Base-by-base conservation (phyloP, 2,888 invertebrate species). In the Therioaphis trifolii region DNA sequence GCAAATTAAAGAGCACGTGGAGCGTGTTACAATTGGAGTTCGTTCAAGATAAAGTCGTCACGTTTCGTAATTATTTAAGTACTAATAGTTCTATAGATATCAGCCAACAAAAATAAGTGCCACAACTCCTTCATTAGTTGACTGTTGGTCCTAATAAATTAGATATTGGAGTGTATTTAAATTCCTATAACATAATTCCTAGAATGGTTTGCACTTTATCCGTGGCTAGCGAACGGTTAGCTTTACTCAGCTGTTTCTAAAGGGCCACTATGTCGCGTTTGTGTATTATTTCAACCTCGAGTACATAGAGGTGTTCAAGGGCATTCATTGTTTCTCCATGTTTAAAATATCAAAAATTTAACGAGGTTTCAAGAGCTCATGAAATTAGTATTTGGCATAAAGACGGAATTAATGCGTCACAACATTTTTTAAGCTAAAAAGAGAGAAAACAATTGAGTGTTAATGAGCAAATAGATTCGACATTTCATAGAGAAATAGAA, bases 1-100 rank as follows among this genome's bases (percentile, higher is more conserved):
- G n/a, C n/a, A n/a, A n/a, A n/a, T n/a, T n/a, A n/a, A n/a, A n/a
- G n/a, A n/a, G n/a, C n/a, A n/a, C n/a, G n/a, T n/a, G n/a, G n/a
- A n/a, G n/a, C n/a, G n/a, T n/a, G n/a, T n/a, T n/a, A n/a, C n/a
- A n/a, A n/a, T n/a, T n/a, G n/a, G n/a, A n/a, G n/a, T n/a, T n/a
- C n/a, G n/a, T n/a, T n/a, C n/a, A n/a, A n/a, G n/a, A n/a, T n/a
- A n/a, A n/a, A n/a, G n/a, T n/a, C n/a, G n/a, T n/a, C n/a, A n/a
- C n/a, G n/a, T n/a, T n/a, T n/a, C n/a, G n/a, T n/a, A n/a, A n/a
- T n/a, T n/a, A 63, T 63, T 63, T 63, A 63, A 18, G 63, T 35
- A 63, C 63, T 63, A 63, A 63, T 63, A 29, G 63, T 63, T 63
- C 63, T 63, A 63, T 24, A 58, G 58, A 63, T 63, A 63, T 14